Base-by-base conservation (phyloP, 2,113 vertebrate genomes). In the Oceanodroma tethys region DNA sequence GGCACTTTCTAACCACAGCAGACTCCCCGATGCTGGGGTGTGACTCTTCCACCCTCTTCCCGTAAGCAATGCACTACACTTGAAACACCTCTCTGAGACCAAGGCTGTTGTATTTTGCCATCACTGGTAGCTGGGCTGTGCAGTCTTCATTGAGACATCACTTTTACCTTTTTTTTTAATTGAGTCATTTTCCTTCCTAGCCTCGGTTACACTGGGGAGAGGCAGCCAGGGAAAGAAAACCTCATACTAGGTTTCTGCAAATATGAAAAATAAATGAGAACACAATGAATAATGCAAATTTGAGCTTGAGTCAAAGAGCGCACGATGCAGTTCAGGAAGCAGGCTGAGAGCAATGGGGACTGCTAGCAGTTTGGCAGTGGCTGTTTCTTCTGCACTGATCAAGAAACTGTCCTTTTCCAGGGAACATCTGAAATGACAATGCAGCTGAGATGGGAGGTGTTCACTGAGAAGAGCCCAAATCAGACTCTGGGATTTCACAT, bases 41-140 rank as follows among this genome's bases (percentile, higher is more conserved):
- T 32, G 25, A 23, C 23, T 30, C 16, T 70, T 47, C 66, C 45
- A 30, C 21, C 10, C 22, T 53, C 11, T 60, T 66, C n/a, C 32
- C 1, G 1, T 25, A 15, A 85, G 30, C 17, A 71, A 30, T 5
- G 19, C 3, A 3, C 19, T 60, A 8, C 18, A 6, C 0, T 22
- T 29, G 43, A 67, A 74, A 59, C 3, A 4, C 2, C 36, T 88
- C 42, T 52, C 29, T 56, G 36, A 79, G 47, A 72, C 29, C 59
- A 60, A 42, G 25, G 9, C 59, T 27, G 18, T 12, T 63, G 21
- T 6, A 53, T 67, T 86, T 62, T 82, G 42, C 30, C 5, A 2
- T 56, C 1, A 2, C 18, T 47, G 17, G 17, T 43, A 42, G 10
- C 2, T 30, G 36, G 36, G 21, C 60, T 83, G 36, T 36, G 21